Base-by-base conservation (phyloP, 2,113 vertebrate genomes). In the Monopterus albus region DNA sequence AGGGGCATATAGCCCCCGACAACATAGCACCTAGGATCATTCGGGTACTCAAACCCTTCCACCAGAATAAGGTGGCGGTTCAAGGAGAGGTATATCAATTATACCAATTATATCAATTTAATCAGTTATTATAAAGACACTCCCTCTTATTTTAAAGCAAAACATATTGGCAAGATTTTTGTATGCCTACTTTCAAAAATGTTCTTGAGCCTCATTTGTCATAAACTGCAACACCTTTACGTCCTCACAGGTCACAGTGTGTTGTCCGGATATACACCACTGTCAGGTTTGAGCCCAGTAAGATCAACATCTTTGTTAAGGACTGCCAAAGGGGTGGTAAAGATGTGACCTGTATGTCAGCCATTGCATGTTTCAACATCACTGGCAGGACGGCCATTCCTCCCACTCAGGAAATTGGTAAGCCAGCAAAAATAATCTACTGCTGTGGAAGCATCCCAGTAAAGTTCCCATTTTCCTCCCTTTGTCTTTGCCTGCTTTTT, bases 271-370 rank as follows among this genome's bases (percentile, higher is more conserved):
- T 99, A 85, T 94, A 97, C 0, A 87, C 93, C 87, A 94, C 84
- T 35, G 88, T 97, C 68, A 90, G 80, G 78, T 99, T 99, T 0
- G 95, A 99, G 86, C 98, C 97, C 1, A 42, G 91, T 81, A 98
- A 98, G 82, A 91, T 99, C 91, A 98, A 99, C 92, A 94, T 98
- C 89, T 99, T 98, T 89, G 95, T 95, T 92, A 96, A 97, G 81
- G 96, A 98, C 91, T 99, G 98, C 87, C 90, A 79, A 79, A 88
- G 97, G 59, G 94, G 91, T 0, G 96, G 96, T 25, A 96, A 95
- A 81, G 96, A 98, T 0, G 96, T 96, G 84, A 97, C 96, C 68
- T 99, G 98, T 68, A 95, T 98, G 94, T 92, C 94, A 0, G 95
- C 96, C 72, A 95, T 95, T 12, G 75, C 96, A 69, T 99, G 98